Evolutionary conservation across 2,888 invertebrate genomes (phyloP), one percentile per base, ranked within the genome.

Genomic region (Pharmacophagus antenor): DNA sequence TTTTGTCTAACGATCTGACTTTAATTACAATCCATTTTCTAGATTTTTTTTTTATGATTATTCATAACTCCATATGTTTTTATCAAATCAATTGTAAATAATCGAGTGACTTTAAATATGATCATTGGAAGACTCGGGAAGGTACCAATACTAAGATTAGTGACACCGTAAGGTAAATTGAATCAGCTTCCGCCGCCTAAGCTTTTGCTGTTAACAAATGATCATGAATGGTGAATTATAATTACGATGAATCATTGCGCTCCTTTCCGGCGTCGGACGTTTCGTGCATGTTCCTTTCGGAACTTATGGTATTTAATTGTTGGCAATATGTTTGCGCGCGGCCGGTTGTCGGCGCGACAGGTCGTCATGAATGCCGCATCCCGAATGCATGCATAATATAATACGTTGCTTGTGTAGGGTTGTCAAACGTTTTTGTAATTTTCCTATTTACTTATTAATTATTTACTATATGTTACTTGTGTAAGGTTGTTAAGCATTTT

Each of bases 271-370:
- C n/a, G 51, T 12, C 47, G 50, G 52, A 49, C 37, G 42, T 18
- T 44, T 12, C n/a, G 20, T 22, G 25, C n/a, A 44, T 48, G 23
- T 55, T 12, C 31, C 37, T 37, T 27, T 50, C 2, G 25, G 52
- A 49, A 46, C 21, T 41, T 54, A 54, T 42, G 49, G 15, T 49
- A 53, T 53, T 58, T 53, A 53, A 53, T 48, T 47, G 37, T 58
- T 48, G 10, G 37, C 46, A 46, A 53, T 58, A 53, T 58, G 48
- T 53, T 53, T 41, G 49, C 54, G 27, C n/a, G 25, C 10, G 12
- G 79, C 78, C 80, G 82, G 84, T 77, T 82, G 85, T 80, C 70
- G 83, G 77, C 82, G 79, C 84, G 83, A 82, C 81, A 73, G 70
- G 68, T 69, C 72, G 72, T 69, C 81, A 83, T 74, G 67, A 73